phyloP scores from a whole-genome alignment of 2,113 vertebrate species.

The Dicrurus megarhynchus region DNA sequence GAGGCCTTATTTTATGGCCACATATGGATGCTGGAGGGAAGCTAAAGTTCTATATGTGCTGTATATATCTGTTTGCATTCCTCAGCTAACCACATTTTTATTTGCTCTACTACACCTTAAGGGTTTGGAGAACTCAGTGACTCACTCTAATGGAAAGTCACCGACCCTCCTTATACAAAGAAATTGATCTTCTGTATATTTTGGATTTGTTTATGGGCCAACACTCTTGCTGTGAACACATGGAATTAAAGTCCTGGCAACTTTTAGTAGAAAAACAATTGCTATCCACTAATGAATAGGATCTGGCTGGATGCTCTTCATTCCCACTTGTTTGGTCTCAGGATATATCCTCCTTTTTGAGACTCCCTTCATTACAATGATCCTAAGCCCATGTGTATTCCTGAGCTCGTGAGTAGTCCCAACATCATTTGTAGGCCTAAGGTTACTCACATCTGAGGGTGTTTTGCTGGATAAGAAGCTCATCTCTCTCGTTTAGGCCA shows the following conservation, averaged over 20 bases:
- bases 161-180: not conserved
- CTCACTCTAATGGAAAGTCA: slow-evolving; percentile 17
- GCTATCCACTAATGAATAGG: not conserved
- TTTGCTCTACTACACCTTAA: slow-evolving; percentile 52
- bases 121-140: slow-evolving; percentile 44
- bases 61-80: slow-evolving; percentile 45
- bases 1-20: slow-evolving; percentile 23
- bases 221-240: not conserved
- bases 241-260: not conserved
- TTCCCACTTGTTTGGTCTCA: not conserved
- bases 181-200: slow-evolving; percentile 44
- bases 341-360: not conserved
- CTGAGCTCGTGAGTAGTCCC: not conserved
- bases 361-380: not conserved
- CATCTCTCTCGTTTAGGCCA: not conserved
- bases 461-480: not conserved
- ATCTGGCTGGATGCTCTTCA: not conserved
- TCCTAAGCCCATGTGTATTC: not conserved
- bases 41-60: not conserved
- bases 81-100: slow-evolving; percentile 37
- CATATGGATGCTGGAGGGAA: slow-evolving; percentile 27
- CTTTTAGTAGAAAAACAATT: not conserved
- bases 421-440: not conserved
- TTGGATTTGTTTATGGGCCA: slow-evolving; percentile 48
- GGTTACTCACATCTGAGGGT: not conserved